These are phyloP conservation scores for Calidris pygmaea DNA, from an alignment of 2,113 vertebrate genomes.

Conservation along the genomic window DNA sequence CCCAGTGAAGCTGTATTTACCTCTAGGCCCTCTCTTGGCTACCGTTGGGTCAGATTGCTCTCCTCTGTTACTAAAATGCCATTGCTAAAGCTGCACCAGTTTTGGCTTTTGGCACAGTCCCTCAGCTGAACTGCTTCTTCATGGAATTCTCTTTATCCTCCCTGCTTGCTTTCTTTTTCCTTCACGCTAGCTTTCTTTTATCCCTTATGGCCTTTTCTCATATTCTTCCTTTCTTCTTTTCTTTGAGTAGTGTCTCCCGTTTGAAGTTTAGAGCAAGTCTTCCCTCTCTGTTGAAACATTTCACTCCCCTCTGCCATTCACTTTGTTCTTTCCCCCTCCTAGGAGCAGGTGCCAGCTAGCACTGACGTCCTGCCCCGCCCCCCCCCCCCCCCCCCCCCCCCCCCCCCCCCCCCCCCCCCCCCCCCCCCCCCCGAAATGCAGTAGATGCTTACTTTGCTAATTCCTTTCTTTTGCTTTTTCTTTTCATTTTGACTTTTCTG, in stretches of 20 bases:
- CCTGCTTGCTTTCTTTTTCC: neutral
- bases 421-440: neutral
- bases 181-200: neutral
- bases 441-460: neutral
- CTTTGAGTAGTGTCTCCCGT: neutral
- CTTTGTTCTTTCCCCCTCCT: neutral
- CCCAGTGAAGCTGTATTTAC: neutral
- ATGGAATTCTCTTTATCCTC: neutral
- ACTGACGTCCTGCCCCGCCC: neutral
- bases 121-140: neutral
- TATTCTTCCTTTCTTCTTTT: neutral
- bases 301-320: neutral
- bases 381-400: accelerated
- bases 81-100: neutral
- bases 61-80: neutral
- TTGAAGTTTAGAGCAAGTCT: neutral
- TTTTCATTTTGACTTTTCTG: neutral
- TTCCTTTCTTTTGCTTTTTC: neutral
- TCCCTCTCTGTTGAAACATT: neutral
- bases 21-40: neutral
- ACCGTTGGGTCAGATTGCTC: neutral
- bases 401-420: accelerated
- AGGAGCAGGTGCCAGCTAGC: neutral
- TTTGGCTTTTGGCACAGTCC: neutral
- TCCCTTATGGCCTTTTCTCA: neutral